phyloP scores from a whole-genome alignment of 2,888 invertebrate genomes.

The Calameuta idolon region DNA sequence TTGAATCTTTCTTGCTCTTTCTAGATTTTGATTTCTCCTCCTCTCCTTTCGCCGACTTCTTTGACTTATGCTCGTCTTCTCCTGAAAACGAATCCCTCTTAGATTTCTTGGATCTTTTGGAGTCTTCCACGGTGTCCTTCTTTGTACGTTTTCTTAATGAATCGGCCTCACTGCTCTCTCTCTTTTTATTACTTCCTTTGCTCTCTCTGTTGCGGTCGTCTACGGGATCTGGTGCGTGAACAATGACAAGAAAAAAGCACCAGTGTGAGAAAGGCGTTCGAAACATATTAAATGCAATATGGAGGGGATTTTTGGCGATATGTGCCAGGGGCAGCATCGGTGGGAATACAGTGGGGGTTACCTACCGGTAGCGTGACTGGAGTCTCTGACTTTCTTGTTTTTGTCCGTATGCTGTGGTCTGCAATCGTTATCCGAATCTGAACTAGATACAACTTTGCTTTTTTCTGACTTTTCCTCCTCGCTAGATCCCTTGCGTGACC shows the following conservation, averaged over 20 bases:
- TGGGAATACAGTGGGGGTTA: neutral
- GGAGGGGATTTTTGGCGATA: neutral
- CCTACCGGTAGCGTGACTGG: constrained; percentile 49
- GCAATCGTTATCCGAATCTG: constrained; percentile 70
- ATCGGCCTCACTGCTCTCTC: constrained; percentile 66
- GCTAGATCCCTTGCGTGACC: constrained; percentile 59
- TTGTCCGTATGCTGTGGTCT: constrained; percentile 51
- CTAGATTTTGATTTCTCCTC: constrained; percentile 66
- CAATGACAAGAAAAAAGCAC: constrained; percentile 20
- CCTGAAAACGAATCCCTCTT: constrained; percentile 60
- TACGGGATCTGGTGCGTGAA: constrained; percentile 45
- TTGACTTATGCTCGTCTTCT: constrained; percentile 57
- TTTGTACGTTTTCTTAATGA: constrained; percentile 64
- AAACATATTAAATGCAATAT: neutral
- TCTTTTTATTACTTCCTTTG: constrained; percentile 58
- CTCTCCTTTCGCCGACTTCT: constrained; percentile 50
- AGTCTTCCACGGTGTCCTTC: constrained; percentile 68
- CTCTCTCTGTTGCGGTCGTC: constrained; percentile 65
- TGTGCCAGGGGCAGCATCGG: no score
- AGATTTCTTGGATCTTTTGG: constrained; percentile 52
- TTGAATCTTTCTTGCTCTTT: constrained; percentile 68
- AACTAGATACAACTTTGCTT: constrained; percentile 70
- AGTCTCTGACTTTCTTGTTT: constrained; percentile 52
- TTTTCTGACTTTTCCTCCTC: constrained; percentile 69
- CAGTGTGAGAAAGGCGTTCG: neutral